Evolutionary conservation across 2,888 invertebrate genomes (phyloP), one percentile per base, ranked within the genome.

Genomic region (Lysandra coridon): DNA sequence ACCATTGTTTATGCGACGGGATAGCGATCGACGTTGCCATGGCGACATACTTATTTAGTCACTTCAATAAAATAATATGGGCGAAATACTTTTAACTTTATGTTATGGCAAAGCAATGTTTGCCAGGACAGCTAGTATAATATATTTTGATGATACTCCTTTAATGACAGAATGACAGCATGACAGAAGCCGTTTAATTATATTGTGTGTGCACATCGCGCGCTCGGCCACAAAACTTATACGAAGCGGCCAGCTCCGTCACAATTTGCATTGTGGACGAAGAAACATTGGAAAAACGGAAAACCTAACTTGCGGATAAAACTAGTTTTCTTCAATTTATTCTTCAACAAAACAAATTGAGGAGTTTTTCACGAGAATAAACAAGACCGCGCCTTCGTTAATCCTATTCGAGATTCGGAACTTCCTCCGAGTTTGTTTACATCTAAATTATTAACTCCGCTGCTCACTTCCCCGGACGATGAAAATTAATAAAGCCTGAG

Each of bases 401-500:
- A 57, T 76, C 76, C 57, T 53, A 76, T 76, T 75, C 23, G 23
- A 17, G 33, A 75, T 75, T 76, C 33, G 17, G 53, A 75, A 30
- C 44, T 75, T 75, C 23, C 2, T 76, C 17, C 17, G 76, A 76
- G 53, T 76, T 76, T 76, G 33, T 76, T 76, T 57, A 76, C 57
- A 76, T 76, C 57, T 57, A 30, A 75, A 75, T 75, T 76, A 76
- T n/a, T 57, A 57, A 76, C 76, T 76, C 17, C 17, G 76, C 7
- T 76, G 57, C 30, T 76, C 76, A 76, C 53, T 57, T 53, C 30
- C 30, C 57, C 33, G 57, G 75, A 76, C 53, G 10, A 53, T 17
- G 53, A 76, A 53, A 76, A 76, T 76, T 76, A 57, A 76, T 76
- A 57, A 76, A 76, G 57, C 53, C 64, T 69, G 33, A 69, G 17